Conservation (phyloP, 1,140 invertebrate species). For the Marisa cornuarietis region DNA sequence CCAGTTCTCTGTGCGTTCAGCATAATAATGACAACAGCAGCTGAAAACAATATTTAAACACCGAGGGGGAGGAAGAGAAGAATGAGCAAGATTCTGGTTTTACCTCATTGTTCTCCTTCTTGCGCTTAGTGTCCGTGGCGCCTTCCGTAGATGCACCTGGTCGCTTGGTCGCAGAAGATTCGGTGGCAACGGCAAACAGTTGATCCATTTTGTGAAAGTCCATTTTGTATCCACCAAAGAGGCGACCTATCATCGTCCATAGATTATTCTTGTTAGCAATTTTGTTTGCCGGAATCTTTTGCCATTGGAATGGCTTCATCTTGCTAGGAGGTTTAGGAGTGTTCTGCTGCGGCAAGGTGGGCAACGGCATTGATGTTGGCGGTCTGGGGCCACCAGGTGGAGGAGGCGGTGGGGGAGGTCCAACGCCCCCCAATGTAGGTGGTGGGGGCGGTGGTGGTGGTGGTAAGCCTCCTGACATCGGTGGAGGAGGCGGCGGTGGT, state of each 20-base stretch:
- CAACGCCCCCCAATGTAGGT: slow-evolving; percentile 40
- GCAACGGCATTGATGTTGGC: slow-evolving; percentile 23
- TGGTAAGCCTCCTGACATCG: slow-evolving; percentile 37
- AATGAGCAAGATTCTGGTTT: neutral
- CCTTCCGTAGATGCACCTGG: slow-evolving; percentile 32
- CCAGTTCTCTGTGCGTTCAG: neutral
- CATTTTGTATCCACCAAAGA: slow-evolving; percentile 77
- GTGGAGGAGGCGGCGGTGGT: slow-evolving; percentile 59
- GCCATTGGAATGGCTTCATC: slow-evolving; percentile 62
- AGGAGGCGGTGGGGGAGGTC: slow-evolving; percentile 45
- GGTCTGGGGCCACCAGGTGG: slow-evolving; percentile 15
- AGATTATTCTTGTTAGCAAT: slow-evolving; percentile 58
- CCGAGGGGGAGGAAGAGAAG: neutral
- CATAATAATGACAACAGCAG: neutral
- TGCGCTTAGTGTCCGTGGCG: slow-evolving; percentile 50
- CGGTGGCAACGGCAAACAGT: slow-evolving; percentile 50
- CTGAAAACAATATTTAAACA: neutral
- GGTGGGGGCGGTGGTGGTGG: slow-evolving; percentile 63
- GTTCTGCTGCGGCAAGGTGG: slow-evolving; percentile 58
- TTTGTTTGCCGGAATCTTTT: slow-evolving; percentile 60
- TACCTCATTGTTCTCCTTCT: slow-evolving; percentile 58
- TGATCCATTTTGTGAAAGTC: slow-evolving; percentile 61
- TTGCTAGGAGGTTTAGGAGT: slow-evolving; percentile 59
- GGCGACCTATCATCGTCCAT: slow-evolving; percentile 87
- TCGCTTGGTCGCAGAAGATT: slow-evolving; percentile 16